Evolutionary conservation across 2,888 invertebrate species (phyloP).

Genomic region (Ditula angustiorana): DNA sequence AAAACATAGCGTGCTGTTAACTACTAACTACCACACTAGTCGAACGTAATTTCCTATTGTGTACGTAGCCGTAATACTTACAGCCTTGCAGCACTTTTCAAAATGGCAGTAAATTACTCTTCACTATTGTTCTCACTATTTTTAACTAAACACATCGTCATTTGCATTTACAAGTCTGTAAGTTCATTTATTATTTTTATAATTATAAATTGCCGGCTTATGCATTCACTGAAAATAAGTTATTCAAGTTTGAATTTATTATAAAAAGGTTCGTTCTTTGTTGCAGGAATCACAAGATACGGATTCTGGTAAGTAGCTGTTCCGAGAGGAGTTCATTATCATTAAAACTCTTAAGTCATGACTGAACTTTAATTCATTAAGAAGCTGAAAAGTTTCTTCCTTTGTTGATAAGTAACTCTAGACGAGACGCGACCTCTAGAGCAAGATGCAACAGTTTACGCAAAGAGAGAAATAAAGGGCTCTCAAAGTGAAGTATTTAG

Average conservation of each 20-base stretch:
- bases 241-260: conserved; percentile 15
- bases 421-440: background rate
- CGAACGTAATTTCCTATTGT: conserved; percentile 22
- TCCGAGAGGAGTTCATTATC: background rate
- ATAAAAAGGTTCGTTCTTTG: conserved; percentile 53
- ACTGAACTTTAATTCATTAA: background rate
- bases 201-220: conserved; percentile 62
- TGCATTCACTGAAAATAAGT: conserved; percentile 48
- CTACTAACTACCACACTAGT: conserved; percentile 13
- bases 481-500: background rate
- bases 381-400: conserved; percentile 7
- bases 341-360: conserved; percentile 1
- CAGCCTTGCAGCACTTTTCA: conserved; percentile 22
- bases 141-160: conserved; percentile 15
- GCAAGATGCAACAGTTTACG: conserved; percentile 26
- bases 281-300: conserved; percentile 77
- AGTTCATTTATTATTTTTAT: conserved; percentile 45
- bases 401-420: conserved; percentile 6
- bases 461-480: conserved; percentile 13
- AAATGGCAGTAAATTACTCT: conserved; percentile 35
- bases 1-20: conserved; percentile 29
- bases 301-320: conserved; percentile 71
- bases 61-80: conserved; percentile 2
- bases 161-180: conserved; percentile 13
- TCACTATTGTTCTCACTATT: conserved; percentile 27